Percentiles rank a stretch among this genome's conserved stretches.
Conservation (phyloP, 2,113 vertebrate genomes). For the Falcunculus frontatus region DNA sequence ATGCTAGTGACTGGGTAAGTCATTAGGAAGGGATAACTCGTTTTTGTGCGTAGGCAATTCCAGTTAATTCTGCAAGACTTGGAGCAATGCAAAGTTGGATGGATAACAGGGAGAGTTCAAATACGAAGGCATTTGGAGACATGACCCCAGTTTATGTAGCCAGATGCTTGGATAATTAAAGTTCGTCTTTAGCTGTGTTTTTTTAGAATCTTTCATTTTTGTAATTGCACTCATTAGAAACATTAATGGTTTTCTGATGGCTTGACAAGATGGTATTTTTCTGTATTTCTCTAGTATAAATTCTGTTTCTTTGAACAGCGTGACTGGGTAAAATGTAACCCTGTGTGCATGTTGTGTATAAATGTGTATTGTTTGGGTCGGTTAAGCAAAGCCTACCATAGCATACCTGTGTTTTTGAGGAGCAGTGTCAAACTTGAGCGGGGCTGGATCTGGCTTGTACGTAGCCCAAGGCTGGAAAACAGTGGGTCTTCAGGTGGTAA, state of each 20-base stretch:
- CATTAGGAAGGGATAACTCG: not conserved
- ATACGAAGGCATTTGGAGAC: not conserved
- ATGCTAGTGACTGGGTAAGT: slow-evolving; percentile 38
- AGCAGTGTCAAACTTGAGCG: not conserved
- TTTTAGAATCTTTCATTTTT: not conserved
- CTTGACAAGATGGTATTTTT: not conserved
- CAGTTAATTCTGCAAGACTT: not conserved
- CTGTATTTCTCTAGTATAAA: not conserved
- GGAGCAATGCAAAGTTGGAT: not conserved
- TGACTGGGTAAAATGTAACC: slow-evolving; percentile 1
- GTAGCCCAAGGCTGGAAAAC: slow-evolving; percentile 47
- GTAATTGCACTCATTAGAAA: slow-evolving; percentile 1
- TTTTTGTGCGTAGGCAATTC: not conserved
- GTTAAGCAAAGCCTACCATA: not conserved
- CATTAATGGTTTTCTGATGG: not conserved
- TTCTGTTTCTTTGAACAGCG: not conserved
- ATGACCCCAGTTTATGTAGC: not conserved
- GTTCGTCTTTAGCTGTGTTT: not conserved
- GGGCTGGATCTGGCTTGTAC: slow-evolving; percentile 36
- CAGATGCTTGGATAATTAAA: not conserved
- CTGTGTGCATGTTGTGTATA: not conserved
- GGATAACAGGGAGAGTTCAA: not conserved
- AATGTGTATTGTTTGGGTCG: not conserved
- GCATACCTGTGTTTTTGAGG: slow-evolving; percentile 39
- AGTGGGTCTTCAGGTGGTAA: slow-evolving; percentile 40